Conservation (phyloP, 2,113 vertebrate genomes). For the Porphyrio hochstetteri region DNA sequence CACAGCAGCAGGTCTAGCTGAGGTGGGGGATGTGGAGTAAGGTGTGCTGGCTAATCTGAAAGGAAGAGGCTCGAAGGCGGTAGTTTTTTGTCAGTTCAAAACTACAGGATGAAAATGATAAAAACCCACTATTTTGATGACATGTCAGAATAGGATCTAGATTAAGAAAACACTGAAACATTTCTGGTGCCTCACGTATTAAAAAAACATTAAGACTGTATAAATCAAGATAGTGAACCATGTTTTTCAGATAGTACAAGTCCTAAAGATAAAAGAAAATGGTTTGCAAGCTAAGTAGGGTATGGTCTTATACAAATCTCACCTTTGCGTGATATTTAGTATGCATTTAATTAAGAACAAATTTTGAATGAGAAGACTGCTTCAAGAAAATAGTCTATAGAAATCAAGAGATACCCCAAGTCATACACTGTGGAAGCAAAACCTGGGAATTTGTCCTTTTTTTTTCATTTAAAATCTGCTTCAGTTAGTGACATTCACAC, state of each 20-base stretch:
- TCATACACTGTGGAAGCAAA: neutral
- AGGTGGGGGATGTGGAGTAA: neutral
- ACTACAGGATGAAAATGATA: neutral
- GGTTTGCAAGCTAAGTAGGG: neutral
- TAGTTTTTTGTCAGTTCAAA: neutral
- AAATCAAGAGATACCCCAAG: neutral
- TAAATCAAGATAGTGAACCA: neutral
- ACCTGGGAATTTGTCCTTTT: neutral
- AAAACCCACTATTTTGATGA: neutral
- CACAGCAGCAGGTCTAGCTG: neutral
- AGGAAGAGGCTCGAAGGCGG: neutral
- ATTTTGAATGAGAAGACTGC: neutral
- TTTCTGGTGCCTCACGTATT: neutral
- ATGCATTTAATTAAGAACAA: neutral
- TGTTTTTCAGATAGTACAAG: neutral
- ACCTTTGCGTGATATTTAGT: neutral
- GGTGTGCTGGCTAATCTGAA: neutral
- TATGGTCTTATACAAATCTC: neutral
- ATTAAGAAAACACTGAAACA: neutral
- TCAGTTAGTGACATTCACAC: constrained; percentile 37
- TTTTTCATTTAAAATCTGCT: neutral
- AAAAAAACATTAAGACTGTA: neutral
- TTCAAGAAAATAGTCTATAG: neutral
- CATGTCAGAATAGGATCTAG: neutral
- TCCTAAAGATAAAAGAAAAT: neutral